Evolutionary conservation across 2,888 invertebrate species (phyloP), one percentile per base, ranked within the genome.

Genomic region (Plusia festucae): DNA sequence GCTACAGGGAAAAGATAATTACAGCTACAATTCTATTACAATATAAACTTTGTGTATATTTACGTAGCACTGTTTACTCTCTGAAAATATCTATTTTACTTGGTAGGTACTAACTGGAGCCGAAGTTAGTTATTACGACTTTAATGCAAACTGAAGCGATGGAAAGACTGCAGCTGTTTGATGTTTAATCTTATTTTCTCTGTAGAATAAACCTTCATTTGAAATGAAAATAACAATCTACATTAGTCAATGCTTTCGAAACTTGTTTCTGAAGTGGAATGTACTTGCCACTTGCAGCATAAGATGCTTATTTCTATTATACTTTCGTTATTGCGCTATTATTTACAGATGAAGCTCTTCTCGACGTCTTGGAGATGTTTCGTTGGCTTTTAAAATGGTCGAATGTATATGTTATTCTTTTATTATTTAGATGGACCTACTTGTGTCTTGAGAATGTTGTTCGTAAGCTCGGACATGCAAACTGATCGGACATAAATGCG

Each of bases 31-130:
- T 18, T 11, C 20, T 9, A 46, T 18, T 2, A 16, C 6, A 8
- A 8, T 18, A 13, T 9, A 49, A 49, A 20, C 18, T 11, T n/a
- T 67, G 6, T 34, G 18, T 55, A 15, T 18, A 20, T 22, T 68
- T 46, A 30, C n/a, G 51, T 32, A 24, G n/a, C n/a, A n/a, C n/a
- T 24, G 59, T 49, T 49, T 20, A 44, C n/a, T 8, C 15, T 55
- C 30, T 74, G 70, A 64, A 52, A 69, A 74, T 69, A 72, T 69
- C 63, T 40, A 20, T 49, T 32, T 56, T 53, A 13, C 63, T 46
- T 68, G 27, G 54, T 51, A 49, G 46, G 4, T 18, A 46, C 30
- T 15, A 27, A 46, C 46, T 56, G 27, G 30, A 20, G 20, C 9
- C 53, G 44, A 58, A 63, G 69, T 74, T 59, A 59, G 57, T 68